These are phyloP conservation scores for Poecilus cupreus DNA, from an alignment of 2,888 invertebrate species.

Conservation along the genomic window DNA sequence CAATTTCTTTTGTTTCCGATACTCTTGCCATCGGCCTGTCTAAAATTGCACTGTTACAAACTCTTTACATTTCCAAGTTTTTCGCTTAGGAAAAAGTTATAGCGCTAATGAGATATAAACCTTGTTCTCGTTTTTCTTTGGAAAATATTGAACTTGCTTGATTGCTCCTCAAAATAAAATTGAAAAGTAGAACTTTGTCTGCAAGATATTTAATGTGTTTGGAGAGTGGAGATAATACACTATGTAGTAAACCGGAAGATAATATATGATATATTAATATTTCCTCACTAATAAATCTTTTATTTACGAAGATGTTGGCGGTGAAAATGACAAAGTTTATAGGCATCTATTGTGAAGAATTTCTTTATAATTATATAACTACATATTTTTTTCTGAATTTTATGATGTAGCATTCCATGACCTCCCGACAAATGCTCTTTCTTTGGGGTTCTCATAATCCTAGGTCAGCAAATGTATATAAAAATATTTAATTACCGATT, in stretches of 20 bases:
- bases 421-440: too few relatives aligned
- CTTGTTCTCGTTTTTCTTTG: background rate
- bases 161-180: background rate
- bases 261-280: background rate
- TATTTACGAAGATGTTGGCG: background rate
- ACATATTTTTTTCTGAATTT: too few relatives aligned
- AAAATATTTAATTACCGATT: too few relatives aligned
- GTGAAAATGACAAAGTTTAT: constrained; percentile 4
- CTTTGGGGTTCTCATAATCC: too few relatives aligned
- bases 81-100: background rate
- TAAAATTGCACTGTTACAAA: background rate
- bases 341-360: background rate
- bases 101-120: background rate
- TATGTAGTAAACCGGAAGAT: background rate
- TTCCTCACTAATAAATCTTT: background rate
- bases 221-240: background rate
- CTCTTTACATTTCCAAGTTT: background rate
- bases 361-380: too few relatives aligned
- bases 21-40: background rate
- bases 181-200: too few relatives aligned
- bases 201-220: background rate
- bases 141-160: background rate
- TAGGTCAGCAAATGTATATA: too few relatives aligned
- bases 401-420: too few relatives aligned
- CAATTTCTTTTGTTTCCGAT: background rate